Conservation (phyloP, 2,797 vertebrate genomes). For the Atherinosoma microstoma region DNA sequence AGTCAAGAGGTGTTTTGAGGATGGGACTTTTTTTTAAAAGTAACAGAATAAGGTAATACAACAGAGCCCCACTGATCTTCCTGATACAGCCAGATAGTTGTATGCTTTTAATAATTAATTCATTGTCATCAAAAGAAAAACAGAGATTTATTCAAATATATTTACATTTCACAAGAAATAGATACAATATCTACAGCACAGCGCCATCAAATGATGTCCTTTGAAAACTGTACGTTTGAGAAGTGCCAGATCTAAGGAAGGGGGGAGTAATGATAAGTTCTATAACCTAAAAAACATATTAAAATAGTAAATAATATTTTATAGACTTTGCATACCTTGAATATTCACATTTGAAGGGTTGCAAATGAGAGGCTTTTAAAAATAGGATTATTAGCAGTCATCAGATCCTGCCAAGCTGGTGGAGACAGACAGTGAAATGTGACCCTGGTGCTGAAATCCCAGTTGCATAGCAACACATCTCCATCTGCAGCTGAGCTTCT, state of each 20-base stretch:
- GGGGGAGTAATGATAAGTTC: neutral
- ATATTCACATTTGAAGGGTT: conserved; percentile 34
- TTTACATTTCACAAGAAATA: neutral
- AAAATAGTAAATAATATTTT: neutral
- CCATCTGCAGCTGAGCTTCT: conserved; percentile 68
- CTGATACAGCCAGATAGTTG: neutral
- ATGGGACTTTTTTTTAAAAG: neutral
- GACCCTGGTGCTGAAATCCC: conserved; percentile 74
- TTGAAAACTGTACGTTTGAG: neutral
- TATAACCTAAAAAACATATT: neutral
- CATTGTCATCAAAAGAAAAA: neutral
- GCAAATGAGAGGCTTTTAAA: conserved; percentile 52
- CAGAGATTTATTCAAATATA: neutral
- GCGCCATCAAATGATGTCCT: neutral
- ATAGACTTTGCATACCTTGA: conserved; percentile 8
- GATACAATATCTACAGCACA: neutral
- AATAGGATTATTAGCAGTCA: conserved; percentile 70
- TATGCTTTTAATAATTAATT: neutral
- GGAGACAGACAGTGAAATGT: conserved; percentile 73
- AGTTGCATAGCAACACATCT: conserved; percentile 83
- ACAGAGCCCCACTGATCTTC: neutral
- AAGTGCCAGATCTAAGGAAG: neutral
- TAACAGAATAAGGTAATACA: conserved; percentile 8
- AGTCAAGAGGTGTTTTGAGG: neutral
- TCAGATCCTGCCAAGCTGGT: conserved; percentile 59